These are phyloP conservation scores for Mycteria americana DNA, from an alignment of 2,797 vertebrate genomes.

Conservation along the genomic window DNA sequence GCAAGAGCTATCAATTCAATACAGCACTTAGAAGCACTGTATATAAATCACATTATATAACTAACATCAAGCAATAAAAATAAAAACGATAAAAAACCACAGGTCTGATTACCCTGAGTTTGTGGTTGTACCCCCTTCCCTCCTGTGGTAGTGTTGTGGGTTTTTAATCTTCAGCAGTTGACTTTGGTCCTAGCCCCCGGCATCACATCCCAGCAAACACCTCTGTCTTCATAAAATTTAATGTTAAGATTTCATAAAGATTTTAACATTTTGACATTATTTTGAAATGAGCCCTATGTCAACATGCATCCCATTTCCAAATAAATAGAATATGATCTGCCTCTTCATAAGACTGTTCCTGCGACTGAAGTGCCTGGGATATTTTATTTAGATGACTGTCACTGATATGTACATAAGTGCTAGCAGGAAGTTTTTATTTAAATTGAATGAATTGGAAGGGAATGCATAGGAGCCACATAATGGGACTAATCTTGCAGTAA, in stretches of 20 bases:
- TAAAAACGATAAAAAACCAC: not conserved
- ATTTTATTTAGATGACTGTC: constrained; percentile 32
- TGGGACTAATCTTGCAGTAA: not conserved
- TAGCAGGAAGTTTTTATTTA: constrained; percentile 24
- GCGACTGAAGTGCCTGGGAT: not conserved
- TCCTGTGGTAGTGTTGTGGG: not conserved
- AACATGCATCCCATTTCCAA: constrained; percentile 45
- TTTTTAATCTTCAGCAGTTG: constrained; percentile 36
- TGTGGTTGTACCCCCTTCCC: not conserved
- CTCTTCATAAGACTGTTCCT: constrained; percentile 31
- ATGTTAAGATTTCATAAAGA: constrained; percentile 61
- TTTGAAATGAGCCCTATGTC: constrained; percentile 58
- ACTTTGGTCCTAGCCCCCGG: constrained; percentile 33
- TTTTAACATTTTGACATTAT: constrained; percentile 69
- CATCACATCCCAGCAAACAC: constrained; percentile 15
- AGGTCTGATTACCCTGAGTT: constrained; percentile 18
- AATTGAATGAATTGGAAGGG: not conserved
- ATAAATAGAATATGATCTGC: constrained; percentile 16
- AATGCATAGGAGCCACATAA: constrained; percentile 6
- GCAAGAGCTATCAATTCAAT: constrained; percentile 15
- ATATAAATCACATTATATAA: constrained; percentile 42
- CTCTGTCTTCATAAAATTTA: constrained; percentile 67
- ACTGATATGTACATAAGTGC: not conserved
- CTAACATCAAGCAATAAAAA: not conserved
- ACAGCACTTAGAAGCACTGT: not conserved